Conservation (phyloP, 2,113 vertebrate species). For the Romanogobio albipinnatus region DNA sequence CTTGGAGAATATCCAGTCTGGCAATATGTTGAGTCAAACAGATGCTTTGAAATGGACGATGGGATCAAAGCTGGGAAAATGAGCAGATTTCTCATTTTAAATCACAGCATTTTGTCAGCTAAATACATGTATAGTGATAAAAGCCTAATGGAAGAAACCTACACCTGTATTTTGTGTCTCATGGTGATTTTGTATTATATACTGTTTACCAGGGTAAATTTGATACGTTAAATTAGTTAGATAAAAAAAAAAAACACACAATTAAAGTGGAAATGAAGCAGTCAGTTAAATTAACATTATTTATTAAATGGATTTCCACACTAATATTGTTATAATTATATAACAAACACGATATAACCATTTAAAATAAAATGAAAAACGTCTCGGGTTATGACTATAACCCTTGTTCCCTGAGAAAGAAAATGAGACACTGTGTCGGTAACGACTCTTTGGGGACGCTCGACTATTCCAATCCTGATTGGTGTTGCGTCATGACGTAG, state of each 20-base stretch:
- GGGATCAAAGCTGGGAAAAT: conserved; percentile 30
- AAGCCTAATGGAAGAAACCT: neutral
- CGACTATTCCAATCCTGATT: too few relatives aligned
- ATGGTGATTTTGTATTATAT: neutral
- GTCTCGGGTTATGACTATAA: too few relatives aligned
- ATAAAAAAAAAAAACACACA: neutral
- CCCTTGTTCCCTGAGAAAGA: too few relatives aligned
- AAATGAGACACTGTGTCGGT: too few relatives aligned
- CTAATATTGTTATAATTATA: neutral
- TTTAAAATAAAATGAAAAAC: too few relatives aligned
- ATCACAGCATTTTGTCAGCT: conserved; percentile 10
- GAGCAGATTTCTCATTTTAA: conserved; percentile 39
- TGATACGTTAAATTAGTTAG: neutral
- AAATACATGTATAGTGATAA: neutral
- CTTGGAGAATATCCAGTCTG: conserved; percentile 41
- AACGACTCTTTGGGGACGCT: too few relatives aligned
- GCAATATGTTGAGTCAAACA: conserved; percentile 39
- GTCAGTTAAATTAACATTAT: too few relatives aligned
- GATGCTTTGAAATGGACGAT: conserved; percentile 39
- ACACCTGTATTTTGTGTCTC: neutral
- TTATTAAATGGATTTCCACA: too few relatives aligned
- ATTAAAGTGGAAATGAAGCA: neutral
- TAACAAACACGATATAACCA: too few relatives aligned
- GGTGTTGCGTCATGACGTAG: too few relatives aligned
- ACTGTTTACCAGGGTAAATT: neutral